Evolutionary conservation across 2,888 invertebrate species (phyloP).

Genomic region (Achlya flavicornis): DNA sequence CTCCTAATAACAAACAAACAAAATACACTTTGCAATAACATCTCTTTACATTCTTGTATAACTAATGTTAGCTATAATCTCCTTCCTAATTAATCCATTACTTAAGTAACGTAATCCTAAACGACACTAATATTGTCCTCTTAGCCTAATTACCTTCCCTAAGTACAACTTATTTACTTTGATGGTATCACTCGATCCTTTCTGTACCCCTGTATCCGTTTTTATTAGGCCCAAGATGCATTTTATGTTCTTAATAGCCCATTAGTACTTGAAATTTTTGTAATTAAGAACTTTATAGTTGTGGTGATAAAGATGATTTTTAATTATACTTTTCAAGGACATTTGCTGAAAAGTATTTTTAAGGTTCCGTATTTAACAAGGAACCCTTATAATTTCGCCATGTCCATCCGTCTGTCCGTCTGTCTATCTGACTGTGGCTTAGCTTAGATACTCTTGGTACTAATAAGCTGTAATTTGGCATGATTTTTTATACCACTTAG

Average conservation of each 20-base stretch:
- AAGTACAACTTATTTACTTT: conserved; percentile 20
- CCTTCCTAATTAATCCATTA: neutral
- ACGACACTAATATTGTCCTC: conserved; percentile 4
- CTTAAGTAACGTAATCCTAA: conserved; percentile 9
- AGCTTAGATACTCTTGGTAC: no score
- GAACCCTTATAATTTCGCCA: no score
- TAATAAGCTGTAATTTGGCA: no score
- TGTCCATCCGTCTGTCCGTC: no score
- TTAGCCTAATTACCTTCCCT: conserved; percentile 25
- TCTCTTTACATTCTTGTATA: neutral
- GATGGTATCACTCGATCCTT: conserved; percentile 19
- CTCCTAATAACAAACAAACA: no score
- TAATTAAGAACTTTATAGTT: neutral
- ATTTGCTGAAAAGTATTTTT: no score
- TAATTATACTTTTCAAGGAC: no score
- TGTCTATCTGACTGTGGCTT: no score
- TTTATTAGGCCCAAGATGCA: conserved; percentile 36
- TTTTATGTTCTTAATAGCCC: conserved; percentile 39
- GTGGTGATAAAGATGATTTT: neutral
- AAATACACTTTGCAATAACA: neutral
- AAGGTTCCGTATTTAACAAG: no score
- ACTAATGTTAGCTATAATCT: neutral
- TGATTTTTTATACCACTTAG: no score
- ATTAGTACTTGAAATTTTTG: conserved; percentile 40
- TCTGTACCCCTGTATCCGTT: conserved; percentile 29